Conservation (phyloP, 1,140 invertebrate genomes). For the Lasaia peninsularis region DNA sequence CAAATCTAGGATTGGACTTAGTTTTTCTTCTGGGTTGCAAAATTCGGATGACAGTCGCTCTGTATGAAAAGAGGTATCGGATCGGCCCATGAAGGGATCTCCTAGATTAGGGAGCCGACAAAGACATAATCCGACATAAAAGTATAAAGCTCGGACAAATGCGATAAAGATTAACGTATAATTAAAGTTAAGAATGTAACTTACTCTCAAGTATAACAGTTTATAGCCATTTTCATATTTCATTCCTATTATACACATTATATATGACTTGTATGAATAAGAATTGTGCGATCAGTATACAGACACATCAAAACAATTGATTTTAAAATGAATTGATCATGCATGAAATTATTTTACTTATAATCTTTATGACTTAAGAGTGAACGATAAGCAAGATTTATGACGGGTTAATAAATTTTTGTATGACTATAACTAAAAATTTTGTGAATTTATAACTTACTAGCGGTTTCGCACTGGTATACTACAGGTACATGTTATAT, state of each 20-base stretch:
- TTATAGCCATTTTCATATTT: constrained; percentile 21
- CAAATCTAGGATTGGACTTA: no score
- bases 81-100: no score
- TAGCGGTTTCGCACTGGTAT: not conserved
- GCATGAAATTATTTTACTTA: constrained; percentile 54
- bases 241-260: not conserved
- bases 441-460: not conserved
- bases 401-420: not conserved
- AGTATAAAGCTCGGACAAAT: no score
- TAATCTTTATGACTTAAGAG: constrained; percentile 35
- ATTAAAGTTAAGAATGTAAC: not conserved
- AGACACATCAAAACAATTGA: not conserved
- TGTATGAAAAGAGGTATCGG: no score
- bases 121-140: no score
- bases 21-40: no score
- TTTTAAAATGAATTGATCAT: constrained; percentile 24
- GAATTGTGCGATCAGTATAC: no score
- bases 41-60: no score
- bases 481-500: no score
- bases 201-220: constrained; percentile 34
- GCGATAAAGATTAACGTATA: no score
- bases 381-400: constrained; percentile 18
- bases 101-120: no score
- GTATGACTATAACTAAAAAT: not conserved
- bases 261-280: constrained; percentile 1